These are phyloP conservation scores for Heliconius ethilla DNA, from an alignment of 2,888 invertebrate genomes.

Conservation along the genomic window DNA sequence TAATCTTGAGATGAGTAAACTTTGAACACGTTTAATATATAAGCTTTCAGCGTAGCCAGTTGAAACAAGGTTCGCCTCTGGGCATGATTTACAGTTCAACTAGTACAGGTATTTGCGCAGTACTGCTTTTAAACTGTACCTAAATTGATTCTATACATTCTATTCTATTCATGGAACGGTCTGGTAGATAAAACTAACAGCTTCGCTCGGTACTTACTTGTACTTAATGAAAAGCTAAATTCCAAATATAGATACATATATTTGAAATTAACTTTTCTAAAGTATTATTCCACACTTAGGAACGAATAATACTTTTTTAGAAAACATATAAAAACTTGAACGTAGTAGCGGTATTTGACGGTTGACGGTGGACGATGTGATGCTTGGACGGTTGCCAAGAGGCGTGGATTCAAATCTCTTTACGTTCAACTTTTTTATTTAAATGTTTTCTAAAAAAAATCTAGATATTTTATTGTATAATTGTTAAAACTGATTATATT, in stretches of 20 bases:
- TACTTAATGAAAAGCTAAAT: not conserved
- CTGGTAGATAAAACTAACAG: not conserved
- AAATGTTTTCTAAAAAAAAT: no score
- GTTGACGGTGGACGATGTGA: no score
- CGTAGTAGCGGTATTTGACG: no score
- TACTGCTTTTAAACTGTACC: slow-evolving; percentile 21
- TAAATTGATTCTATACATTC: slow-evolving; percentile 17
- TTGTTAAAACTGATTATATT: no score
- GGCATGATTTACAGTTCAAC: slow-evolving; percentile 22
- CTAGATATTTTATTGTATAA: no score
- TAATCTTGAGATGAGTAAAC: slow-evolving; percentile 34
- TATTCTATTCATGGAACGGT: slow-evolving; percentile 6
- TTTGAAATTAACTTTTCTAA: not conserved
- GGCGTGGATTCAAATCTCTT: no score
- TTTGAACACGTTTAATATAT: slow-evolving; percentile 33
- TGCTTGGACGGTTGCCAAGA: no score
- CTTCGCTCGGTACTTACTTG: slow-evolving; percentile 5
- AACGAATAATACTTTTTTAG: not conserved
- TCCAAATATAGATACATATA: not conserved
- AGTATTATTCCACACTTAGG: not conserved
- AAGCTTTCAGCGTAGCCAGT: slow-evolving; percentile 31
- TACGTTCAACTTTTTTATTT: no score
- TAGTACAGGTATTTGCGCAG: slow-evolving; percentile 21
- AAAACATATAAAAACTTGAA: not conserved
- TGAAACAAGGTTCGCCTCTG: slow-evolving; percentile 29